Conservation (phyloP, 1,140 invertebrate genomes). For the Drosophila elegans region DNA sequence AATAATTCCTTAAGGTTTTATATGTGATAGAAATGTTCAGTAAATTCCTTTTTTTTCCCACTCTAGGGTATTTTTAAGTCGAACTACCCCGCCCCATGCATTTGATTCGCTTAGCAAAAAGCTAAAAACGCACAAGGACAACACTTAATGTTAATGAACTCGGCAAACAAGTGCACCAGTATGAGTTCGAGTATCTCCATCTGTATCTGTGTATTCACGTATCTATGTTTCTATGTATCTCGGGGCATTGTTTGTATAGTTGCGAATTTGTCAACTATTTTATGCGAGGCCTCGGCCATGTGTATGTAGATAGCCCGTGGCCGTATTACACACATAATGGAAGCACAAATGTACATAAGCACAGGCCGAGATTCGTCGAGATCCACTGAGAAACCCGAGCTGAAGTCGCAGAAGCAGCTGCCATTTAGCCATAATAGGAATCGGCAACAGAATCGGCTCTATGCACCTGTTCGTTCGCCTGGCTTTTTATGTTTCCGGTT, state of each 20-base stretch:
- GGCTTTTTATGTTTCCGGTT: conserved; percentile 78
- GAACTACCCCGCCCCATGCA: neutral
- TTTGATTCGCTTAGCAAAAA: conserved; percentile 53
- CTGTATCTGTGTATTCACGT: conserved; percentile 30
- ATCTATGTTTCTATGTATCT: conserved; percentile 46
- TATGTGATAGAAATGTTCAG: too few species aligned
- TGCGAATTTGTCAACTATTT: conserved; percentile 82
- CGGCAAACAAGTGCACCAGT: conserved; percentile 68
- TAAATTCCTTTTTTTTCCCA: neutral
- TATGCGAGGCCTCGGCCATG: conserved; percentile 62
- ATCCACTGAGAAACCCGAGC: conserved; percentile 24
- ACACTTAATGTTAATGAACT: conserved; percentile 81
- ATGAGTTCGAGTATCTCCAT: conserved; percentile 50
- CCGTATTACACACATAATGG: conserved; percentile 52
- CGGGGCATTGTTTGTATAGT: conserved; percentile 65
- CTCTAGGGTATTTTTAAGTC: conserved; percentile 32
- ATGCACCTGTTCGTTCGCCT: conserved; percentile 65
- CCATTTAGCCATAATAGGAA: conserved; percentile 42
- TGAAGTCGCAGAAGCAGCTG: conserved; percentile 44
- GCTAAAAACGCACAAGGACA: conserved; percentile 69
- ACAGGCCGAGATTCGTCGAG: conserved; percentile 35
- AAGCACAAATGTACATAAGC: conserved; percentile 56
- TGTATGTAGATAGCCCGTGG: conserved; percentile 32
- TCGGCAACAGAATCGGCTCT: conserved; percentile 8
- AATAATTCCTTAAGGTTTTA: too few species aligned